Evolutionary conservation across 2,888 invertebrate genomes (phyloP), one percentile per base, ranked within the genome.

Genomic region (Deladenus siricidicola): DNA sequence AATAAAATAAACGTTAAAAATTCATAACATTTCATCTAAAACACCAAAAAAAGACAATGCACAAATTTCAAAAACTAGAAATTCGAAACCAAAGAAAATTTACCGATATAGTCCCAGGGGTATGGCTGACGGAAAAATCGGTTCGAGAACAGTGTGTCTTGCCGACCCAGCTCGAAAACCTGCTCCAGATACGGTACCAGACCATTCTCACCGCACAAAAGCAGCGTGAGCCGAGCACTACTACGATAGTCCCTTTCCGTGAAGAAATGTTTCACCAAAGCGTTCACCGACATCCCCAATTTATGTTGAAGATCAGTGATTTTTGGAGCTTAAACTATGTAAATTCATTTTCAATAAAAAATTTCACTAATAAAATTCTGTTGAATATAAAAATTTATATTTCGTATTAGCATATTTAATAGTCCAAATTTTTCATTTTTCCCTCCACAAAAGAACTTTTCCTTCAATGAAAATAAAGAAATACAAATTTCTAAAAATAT

Each of bases 21-120:
- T 49, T 51, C 58, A 1, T 6, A 23, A 10, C 8, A 23, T 21
- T 24, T 6, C 4, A 8, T 48, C 48, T 17, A 21, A 48, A 24
- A 19, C 17, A 48, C 23, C 24, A 1, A 21, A 48, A 49, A 49
- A 21, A n/a, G 6, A 6, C 21, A 19, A 45, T 6, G 21, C 45
- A 6, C n/a, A 21, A 45, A 45, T 45, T 14, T 19, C 19, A 14
- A 45, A 19, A n/a, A 19, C n/a, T 14, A 45, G 8, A 19, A 19
- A n/a, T n/a, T n/a, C n/a, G n/a, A n/a, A n/a, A n/a, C n/a, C n/a
- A n/a, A n/a, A n/a, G n/a, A n/a, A n/a, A n/a, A n/a, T n/a, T n/a
- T n/a, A 92, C 93, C 88, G 78, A 96, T 87, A 82, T 90, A 98
- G 81, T 98, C 96, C 98, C 98, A 98, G 67, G 96, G 87, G 80